Base-by-base conservation (phyloP, 2,888 invertebrate genomes). In the Mongoloraphidia duomilia region DNA sequence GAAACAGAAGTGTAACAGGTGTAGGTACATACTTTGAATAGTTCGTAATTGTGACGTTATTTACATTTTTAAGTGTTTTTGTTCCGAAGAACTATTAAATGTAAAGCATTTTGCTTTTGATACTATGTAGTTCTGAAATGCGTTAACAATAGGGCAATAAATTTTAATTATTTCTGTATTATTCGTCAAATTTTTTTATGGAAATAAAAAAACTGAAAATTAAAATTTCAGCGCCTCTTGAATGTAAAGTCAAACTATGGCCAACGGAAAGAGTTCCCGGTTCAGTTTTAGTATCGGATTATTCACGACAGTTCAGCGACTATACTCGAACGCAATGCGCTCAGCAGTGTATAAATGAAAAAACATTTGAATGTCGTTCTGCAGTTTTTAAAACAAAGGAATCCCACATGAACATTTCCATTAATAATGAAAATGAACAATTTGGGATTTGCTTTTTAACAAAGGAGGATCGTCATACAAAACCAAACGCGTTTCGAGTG, bases 401-500 rank as follows among this genome's bases (percentile, higher is more conserved):
- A 26, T 44, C 34, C 13, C 13, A 26, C 12, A 38, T n/a, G 38
- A 44, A 40, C 43, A 48, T 39, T 10, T 35, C 36, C 8, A 41
- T 50, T 11, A 36, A 6, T 11, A 33, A 75, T 56, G 69, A 61
- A 57, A 61, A 65, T 50, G 65, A 4, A 65, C 66, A 34, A 54
- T 50, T 64, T n/a, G 82, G 86, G 10, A 75, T 67, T 54, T 91
- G 91, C 61, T 70, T 79, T 9, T 70, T 91, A 35, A 84, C 82
- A 61, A 70, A 74, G 47, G 79, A 82, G 57, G 84, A 86, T 62
- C 77, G 86, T 60, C 80, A 83, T 60, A 77, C 81, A 1, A 77
- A 81, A 56, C 85, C 88, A 0, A 84, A 82, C 60, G 79, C 85
- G 3, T 91, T 84, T 65, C 72, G 85, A 39, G 82, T 82, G 5